phyloP scores from a whole-genome alignment of 2,113 vertebrate genomes.

The Aptenodytes forsteri region DNA sequence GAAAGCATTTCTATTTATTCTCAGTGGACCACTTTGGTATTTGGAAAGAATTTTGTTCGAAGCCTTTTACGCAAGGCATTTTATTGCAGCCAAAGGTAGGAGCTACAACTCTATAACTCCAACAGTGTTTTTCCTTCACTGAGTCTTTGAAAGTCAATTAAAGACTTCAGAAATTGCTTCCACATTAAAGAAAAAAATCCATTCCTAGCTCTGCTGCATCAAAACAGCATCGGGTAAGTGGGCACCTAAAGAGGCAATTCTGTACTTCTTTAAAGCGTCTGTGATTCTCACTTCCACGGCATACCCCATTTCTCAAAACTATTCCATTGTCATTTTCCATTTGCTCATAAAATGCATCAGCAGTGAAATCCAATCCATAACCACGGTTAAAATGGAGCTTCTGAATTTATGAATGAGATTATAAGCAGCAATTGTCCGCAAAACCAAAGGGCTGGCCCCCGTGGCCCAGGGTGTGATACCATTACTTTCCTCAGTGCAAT shows the following conservation, averaged over 20 bases:
- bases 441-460: background rate
- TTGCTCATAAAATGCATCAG: background rate
- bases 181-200: background rate
- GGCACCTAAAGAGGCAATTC: background rate
- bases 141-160: background rate
- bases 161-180: constrained; percentile 8
- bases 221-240: background rate
- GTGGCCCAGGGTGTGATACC: fast-evolving
- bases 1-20: background rate
- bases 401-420: background rate
- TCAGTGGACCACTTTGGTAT: background rate
- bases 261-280: background rate
- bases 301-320: background rate
- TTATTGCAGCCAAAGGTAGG: background rate
- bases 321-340: background rate
- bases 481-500: background rate
- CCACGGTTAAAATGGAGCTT: background rate
- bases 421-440: background rate
- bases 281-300: background rate
- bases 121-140: background rate
- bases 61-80: background rate
- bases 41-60: background rate
- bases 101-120: background rate
- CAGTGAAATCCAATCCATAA: background rate
- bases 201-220: background rate